Conservation (phyloP, 2,113 vertebrate species). For the Balaeniceps rex region DNA sequence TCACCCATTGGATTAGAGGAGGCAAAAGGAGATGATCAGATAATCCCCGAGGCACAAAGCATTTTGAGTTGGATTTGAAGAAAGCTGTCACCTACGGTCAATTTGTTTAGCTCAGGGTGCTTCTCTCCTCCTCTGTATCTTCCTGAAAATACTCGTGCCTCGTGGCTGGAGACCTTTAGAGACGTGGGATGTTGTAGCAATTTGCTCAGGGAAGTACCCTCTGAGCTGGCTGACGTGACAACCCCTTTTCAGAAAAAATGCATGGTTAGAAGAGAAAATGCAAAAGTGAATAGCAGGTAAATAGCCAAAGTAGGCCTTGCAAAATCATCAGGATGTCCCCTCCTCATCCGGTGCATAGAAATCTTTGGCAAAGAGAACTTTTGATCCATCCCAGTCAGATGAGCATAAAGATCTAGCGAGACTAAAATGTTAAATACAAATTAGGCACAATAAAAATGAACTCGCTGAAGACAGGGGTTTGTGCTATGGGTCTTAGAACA, state of each 20-base stretch:
- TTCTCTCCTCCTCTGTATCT: neutral
- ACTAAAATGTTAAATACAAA: neutral
- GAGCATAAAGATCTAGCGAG: neutral
- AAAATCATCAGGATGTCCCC: too few species aligned
- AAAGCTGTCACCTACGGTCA: neutral
- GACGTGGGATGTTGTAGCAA: neutral
- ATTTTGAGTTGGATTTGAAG: neutral
- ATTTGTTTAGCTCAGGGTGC: neutral
- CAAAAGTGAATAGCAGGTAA: neutral
- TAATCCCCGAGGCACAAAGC: conserved; percentile 8
- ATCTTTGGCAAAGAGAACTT: neutral
- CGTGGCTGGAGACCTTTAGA: neutral
- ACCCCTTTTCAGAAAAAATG: neutral
- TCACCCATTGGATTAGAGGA: conserved; percentile 19
- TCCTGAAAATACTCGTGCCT: neutral
- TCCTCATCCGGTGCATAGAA: neutral
- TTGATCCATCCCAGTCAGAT: neutral
- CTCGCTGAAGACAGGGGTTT: neutral
- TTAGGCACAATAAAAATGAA: neutral
- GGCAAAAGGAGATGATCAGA: conserved; percentile 17
- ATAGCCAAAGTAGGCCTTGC: neutral
- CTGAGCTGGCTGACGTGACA: neutral
- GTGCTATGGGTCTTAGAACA: neutral
- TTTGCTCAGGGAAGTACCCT: neutral
- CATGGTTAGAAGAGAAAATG: neutral